These are phyloP conservation scores for Leptinotarsa peninsularis DNA, from an alignment of 2,888 invertebrate species.

Conservation along the genomic window DNA sequence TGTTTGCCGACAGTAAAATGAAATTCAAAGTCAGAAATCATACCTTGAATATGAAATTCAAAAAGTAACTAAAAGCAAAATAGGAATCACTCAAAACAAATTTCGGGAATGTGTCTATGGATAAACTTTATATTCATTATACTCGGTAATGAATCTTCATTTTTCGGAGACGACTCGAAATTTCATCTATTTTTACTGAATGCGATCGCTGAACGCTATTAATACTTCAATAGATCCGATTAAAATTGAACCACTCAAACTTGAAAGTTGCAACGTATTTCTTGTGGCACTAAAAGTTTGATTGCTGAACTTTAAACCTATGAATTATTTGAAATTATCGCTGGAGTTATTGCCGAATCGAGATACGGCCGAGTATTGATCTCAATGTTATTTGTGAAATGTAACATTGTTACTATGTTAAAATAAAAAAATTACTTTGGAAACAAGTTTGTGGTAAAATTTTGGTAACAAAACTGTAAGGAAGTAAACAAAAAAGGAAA, in stretches of 20 bases:
- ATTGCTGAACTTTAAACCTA: not conserved
- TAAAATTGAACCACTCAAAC: slow-evolving; percentile 8
- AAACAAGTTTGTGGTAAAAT: too few relatives aligned
- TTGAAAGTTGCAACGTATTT: not conserved
- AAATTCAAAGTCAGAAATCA: too few relatives aligned
- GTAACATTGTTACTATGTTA: too few relatives aligned
- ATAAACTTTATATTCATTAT: not conserved
- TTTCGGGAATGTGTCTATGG: not conserved
- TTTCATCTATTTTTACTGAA: not conserved
- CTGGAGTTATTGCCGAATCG: not conserved
- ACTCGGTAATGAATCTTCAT: not conserved
- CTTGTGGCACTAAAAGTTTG: not conserved
- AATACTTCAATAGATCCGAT: slow-evolving; percentile 9
- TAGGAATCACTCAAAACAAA: too few relatives aligned
- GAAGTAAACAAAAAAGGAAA: too few relatives aligned
- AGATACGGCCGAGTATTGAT: too few relatives aligned
- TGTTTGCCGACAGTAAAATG: too few relatives aligned
- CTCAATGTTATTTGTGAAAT: too few relatives aligned
- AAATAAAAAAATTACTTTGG: too few relatives aligned
- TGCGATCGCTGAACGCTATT: not conserved
- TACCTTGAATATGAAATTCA: too few relatives aligned
- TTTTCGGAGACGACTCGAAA: not conserved
- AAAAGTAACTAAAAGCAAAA: too few relatives aligned
- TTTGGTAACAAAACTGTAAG: too few relatives aligned
- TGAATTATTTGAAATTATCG: not conserved